Evolutionary conservation across 2,113 vertebrate genomes (phyloP).

Genomic region (Phocoena phocoena): DNA sequence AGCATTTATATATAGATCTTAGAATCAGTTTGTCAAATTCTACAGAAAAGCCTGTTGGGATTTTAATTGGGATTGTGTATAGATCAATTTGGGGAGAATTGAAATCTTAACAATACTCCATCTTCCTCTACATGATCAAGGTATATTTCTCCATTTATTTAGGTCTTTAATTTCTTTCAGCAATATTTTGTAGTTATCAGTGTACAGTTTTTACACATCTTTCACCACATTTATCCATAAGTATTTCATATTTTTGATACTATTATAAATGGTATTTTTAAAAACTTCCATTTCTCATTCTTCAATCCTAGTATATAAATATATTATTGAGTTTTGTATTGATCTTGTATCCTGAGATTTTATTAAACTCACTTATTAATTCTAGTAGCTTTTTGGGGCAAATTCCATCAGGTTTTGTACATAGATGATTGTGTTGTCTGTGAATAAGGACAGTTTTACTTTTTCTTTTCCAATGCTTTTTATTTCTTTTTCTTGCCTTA

Average conservation of each 20-base stretch:
- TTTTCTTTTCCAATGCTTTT: background rate
- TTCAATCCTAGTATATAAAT: background rate
- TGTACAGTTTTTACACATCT: background rate
- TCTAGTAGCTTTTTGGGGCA: background rate
- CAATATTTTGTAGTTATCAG: background rate
- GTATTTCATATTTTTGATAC: background rate
- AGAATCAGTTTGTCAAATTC: constrained; percentile 7
- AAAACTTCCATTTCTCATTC: background rate
- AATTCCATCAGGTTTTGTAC: background rate
- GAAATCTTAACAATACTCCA: background rate
- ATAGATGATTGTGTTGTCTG: background rate
- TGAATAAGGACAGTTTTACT: background rate
- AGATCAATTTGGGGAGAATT: background rate
- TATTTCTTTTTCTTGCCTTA: background rate
- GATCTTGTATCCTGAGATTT: background rate
- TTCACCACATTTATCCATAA: constrained; percentile 1
- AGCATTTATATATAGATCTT: background rate
- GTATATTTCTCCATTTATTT: background rate
- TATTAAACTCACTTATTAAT: background rate
- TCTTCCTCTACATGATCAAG: background rate
- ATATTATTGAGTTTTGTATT: background rate
- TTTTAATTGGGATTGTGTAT: background rate
- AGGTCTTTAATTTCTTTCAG: background rate
- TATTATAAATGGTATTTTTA: background rate
- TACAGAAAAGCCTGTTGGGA: background rate